Percentiles rank a stretch among this genome's conserved stretches.
Conservation (phyloP, 2,797 vertebrate genomes). For the Spea hammondii region DNA sequence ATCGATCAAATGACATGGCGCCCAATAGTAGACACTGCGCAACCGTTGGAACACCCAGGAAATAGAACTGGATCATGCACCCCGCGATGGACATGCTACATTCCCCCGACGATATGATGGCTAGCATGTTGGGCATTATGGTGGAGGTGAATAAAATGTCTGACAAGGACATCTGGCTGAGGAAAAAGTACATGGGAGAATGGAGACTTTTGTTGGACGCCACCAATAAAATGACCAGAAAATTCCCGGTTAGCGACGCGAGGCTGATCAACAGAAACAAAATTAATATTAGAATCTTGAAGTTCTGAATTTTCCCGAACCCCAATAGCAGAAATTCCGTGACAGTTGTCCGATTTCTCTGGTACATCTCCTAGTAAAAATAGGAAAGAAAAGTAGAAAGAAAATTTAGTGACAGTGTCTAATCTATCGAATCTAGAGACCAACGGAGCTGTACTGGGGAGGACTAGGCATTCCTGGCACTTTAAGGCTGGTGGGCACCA, state of each 20-base stretch:
- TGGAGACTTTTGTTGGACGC: slow-evolving; percentile 24
- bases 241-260: slow-evolving; percentile 32
- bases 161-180: slow-evolving; percentile 43
- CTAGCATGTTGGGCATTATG: slow-evolving; percentile 37
- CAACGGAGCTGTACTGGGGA: no score
- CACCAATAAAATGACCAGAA: slow-evolving; percentile 33
- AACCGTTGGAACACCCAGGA: slow-evolving; percentile 61
- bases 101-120: neutral
- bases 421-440: no score
- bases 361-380: neutral
- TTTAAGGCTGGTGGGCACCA: no score
- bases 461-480: no score
- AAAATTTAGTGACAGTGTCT: no score
- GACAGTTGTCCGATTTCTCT: slow-evolving; percentile 20
- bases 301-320: neutral
- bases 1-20: slow-evolving; percentile 64
- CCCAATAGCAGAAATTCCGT: slow-evolving; percentile 28
- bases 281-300: slow-evolving; percentile 14
- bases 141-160: slow-evolving; percentile 38
- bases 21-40: slow-evolving; percentile 63
- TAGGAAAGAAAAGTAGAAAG: neutral
- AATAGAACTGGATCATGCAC: slow-evolving; percentile 60
- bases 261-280: slow-evolving; percentile 30
- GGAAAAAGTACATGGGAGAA: slow-evolving; percentile 50
- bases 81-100: slow-evolving; percentile 56